Percentiles rank a stretch among this genome's conserved stretches.
phyloP scores from a whole-genome alignment of 1,140 invertebrate species.

The Ips typographus region DNA sequence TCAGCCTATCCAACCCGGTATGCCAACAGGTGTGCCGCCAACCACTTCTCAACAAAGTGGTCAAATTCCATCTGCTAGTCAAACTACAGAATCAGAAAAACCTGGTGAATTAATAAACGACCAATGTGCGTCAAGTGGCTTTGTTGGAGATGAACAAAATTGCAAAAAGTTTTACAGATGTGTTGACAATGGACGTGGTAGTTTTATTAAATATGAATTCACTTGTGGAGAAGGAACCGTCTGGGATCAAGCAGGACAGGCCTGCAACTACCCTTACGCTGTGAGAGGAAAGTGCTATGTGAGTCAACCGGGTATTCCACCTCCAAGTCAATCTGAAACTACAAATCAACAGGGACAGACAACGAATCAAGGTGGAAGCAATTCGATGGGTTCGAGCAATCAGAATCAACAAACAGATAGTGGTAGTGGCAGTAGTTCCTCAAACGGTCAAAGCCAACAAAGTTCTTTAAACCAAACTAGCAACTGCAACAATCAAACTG shows the following conservation, averaged over 20 bases:
- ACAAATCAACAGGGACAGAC: not conserved
- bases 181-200: conserved; percentile 57
- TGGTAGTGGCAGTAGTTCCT: not conserved
- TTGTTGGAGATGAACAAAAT: conserved; percentile 55
- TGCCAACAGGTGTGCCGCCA: conserved; percentile 13
- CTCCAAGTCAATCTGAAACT: not conserved
- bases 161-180: conserved; percentile 73
- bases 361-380: not conserved
- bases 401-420: not conserved
- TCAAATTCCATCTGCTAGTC: conserved; percentile 8
- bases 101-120: conserved; percentile 29
- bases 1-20: not conserved
- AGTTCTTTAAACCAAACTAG: conserved; percentile 1
- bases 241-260: conserved; percentile 58
- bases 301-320: conserved; percentile 13
- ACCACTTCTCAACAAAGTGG: not conserved
- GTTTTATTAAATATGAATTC: conserved; percentile 61
- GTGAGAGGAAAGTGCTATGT: conserved; percentile 36
- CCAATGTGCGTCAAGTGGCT: conserved; percentile 43
- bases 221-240: conserved; percentile 66
- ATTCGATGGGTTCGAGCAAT: not conserved
- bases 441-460: conserved; percentile 10
- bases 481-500: conserved; percentile 12
- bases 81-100: not conserved
- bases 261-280: conserved; percentile 63